A percentile compares a stretch with the other conserved stretches of the same genome.
phyloP scores from a whole-genome alignment of 2,113 vertebrate genomes.

The Entomyzon cyanotis region DNA sequence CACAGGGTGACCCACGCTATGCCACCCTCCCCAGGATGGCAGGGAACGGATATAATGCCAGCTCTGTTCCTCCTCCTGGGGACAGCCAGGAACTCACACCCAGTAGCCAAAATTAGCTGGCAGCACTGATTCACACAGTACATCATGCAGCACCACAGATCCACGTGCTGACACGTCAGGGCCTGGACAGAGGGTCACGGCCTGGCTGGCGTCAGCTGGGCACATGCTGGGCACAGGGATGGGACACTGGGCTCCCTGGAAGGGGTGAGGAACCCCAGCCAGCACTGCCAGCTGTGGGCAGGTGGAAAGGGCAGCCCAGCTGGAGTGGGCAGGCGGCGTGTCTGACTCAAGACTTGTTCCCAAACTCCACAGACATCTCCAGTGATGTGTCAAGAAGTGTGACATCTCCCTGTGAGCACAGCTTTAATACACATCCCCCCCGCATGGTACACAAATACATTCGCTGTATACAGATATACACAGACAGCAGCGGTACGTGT shows the following conservation, averaged over 20 bases:
- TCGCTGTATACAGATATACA: constrained; percentile 19
- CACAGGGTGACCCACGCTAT: not conserved
- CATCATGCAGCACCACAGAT: not conserved
- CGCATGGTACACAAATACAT: not conserved
- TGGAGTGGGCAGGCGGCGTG: not conserved
- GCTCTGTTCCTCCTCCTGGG: not conserved
- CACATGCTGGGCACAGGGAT: not conserved
- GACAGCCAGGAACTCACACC: not conserved
- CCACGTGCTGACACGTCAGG: not conserved
- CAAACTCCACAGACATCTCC: not conserved
- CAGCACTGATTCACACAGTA: not conserved
- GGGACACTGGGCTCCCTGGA: not conserved
- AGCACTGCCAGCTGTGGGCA: not conserved
- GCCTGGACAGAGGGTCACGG: not conserved
- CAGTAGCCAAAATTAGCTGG: constrained; percentile 18
- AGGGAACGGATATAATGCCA: not conserved
- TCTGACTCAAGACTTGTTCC: not conserved
- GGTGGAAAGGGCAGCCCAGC: not conserved
- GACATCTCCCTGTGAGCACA: not conserved
- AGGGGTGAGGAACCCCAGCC: not conserved
- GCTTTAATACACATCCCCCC: not conserved
- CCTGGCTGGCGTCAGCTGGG: not conserved
- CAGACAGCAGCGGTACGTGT: not conserved
- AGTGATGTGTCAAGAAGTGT: accelerated
- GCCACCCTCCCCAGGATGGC: not conserved